Conservation (phyloP, 2,888 invertebrate species). For the Acrobeloides nanus region DNA sequence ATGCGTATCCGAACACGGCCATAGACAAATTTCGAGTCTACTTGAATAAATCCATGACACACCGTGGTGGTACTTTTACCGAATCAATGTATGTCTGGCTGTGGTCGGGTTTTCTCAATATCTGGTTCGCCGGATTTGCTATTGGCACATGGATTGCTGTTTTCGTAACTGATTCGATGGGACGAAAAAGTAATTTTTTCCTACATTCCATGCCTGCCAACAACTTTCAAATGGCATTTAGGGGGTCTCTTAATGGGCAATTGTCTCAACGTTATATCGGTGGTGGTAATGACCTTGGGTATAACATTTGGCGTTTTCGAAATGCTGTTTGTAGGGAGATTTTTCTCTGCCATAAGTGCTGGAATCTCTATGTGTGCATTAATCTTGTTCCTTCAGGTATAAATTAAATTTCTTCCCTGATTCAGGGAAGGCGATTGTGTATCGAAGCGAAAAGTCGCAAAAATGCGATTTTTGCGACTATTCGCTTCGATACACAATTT, state of each 20-base stretch:
- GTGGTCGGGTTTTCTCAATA: slow-evolving; percentile 40
- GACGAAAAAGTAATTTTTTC: slow-evolving; percentile 34
- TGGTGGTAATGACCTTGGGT: slow-evolving; percentile 23
- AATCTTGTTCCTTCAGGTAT: slow-evolving; percentile 40
- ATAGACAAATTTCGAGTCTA: slow-evolving; percentile 28
- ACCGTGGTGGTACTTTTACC: slow-evolving; percentile 7
- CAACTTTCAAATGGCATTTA: background rate
- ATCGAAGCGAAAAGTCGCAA: background rate
- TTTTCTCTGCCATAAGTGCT: slow-evolving; percentile 34
- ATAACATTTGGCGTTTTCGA: slow-evolving; percentile 20
- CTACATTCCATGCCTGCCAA: background rate
- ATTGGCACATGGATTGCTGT: slow-evolving; percentile 34
- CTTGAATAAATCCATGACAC: slow-evolving; percentile 19
- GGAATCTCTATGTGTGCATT: slow-evolving; percentile 44
- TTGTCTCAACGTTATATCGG: background rate
- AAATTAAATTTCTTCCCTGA: background rate
- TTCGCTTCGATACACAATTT: too few species aligned
- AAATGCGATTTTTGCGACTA: too few species aligned
- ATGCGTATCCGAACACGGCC: slow-evolving; percentile 42
- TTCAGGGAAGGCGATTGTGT: background rate
- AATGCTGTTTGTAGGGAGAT: slow-evolving; percentile 31
- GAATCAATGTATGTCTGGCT: slow-evolving; percentile 32
- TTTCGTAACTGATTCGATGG: slow-evolving; percentile 36
- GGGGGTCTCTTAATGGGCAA: slow-evolving; percentile 4
- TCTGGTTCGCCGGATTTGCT: slow-evolving; percentile 41